Base-by-base conservation (phyloP, 2,888 invertebrate species). In the Leptinotarsa peninsularis region DNA sequence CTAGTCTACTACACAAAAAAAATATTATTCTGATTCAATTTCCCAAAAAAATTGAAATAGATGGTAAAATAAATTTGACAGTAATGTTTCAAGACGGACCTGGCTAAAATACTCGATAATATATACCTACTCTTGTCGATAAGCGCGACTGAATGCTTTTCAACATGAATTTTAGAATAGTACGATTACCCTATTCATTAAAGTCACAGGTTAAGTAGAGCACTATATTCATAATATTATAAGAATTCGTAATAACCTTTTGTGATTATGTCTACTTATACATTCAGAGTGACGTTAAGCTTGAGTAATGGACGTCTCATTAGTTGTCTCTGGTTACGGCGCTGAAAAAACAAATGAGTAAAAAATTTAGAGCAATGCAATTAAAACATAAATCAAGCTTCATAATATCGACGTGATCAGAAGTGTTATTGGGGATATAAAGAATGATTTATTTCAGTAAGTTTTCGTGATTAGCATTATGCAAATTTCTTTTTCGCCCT, bases 131-230 rank as follows among this genome's bases (percentile, higher is more conserved):
- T 63, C 33, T 23, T 63, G 43, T 2, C 33, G 43, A 33, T 63
- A 63, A 63, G 63, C 13, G 7, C 10, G 10, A 33, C 3, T 63
- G 63, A 63, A 43, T 33, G 63, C 18, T 33, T 63, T 63, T 63
- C 43, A 27, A 33, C 63, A 63, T 63, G 27, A 63, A 43, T 17
- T 63, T 43, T 43, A 43, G 43, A 17, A 15, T 43, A 63, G 63
- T 54, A 27, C 27, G 52, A 58, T 69, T 69, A 58, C 43, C 63
- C 18, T 63, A 70, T 70, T 70, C 70, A 70, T 70, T 23, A 58
- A 54, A 72, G 78, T 78, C 76, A 75, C 60, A 70, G 78, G 75
- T 77, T 76, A 78, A 79, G 76, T 73, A 76, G 74, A 74, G 73
- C 75, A 67, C 73, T 77, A 74, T 78, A 79, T 78, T 78, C 76